Evolutionary conservation across 2,113 vertebrate species (phyloP).

Genomic region (Lagopus leucura): DNA sequence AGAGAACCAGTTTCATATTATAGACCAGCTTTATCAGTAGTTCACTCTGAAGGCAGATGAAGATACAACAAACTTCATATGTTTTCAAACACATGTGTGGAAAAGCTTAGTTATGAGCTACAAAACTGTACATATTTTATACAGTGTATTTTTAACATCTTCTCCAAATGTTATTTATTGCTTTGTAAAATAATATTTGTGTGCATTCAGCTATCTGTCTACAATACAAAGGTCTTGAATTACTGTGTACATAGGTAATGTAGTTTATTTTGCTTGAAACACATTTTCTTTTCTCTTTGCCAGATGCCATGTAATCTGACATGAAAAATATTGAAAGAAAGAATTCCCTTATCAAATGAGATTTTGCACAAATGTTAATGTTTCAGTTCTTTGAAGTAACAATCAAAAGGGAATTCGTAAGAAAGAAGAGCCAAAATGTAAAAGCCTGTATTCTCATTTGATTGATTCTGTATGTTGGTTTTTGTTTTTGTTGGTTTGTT

Average conservation of each 20-base stretch:
- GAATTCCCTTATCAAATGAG: slow-evolving; percentile 35
- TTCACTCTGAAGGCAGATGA: not conserved
- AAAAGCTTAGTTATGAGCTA: not conserved
- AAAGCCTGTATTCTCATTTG: not conserved
- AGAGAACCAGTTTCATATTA: not conserved
- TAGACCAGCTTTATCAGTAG: not conserved
- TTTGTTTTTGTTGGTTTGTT: not conserved
- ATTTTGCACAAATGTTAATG: slow-evolving; percentile 32
- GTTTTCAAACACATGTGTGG: not conserved
- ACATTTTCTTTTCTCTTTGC: slow-evolving; percentile 47
- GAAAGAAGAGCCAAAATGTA: not conserved
- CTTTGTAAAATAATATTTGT: slow-evolving; percentile 51
- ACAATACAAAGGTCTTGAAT: slow-evolving; percentile 20
- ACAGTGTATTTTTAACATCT: slow-evolving; percentile 26
- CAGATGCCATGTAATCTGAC: slow-evolving; percentile 52
- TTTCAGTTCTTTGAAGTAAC: slow-evolving; percentile 17
- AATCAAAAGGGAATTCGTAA: slow-evolving; percentile 19
- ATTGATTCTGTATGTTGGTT: not conserved
- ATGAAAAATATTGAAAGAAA: slow-evolving; percentile 30
- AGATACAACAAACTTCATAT: not conserved
- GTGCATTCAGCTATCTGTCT: not conserved
- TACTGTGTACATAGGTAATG: slow-evolving; percentile 46
- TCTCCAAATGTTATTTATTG: slow-evolving; percentile 60
- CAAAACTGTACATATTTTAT: not conserved
- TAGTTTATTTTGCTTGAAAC: slow-evolving; percentile 60